A percentile compares a stretch with the other conserved stretches of the same genome.
phyloP scores from a whole-genome alignment of 2,113 vertebrate species.

The Strix aluco region DNA sequence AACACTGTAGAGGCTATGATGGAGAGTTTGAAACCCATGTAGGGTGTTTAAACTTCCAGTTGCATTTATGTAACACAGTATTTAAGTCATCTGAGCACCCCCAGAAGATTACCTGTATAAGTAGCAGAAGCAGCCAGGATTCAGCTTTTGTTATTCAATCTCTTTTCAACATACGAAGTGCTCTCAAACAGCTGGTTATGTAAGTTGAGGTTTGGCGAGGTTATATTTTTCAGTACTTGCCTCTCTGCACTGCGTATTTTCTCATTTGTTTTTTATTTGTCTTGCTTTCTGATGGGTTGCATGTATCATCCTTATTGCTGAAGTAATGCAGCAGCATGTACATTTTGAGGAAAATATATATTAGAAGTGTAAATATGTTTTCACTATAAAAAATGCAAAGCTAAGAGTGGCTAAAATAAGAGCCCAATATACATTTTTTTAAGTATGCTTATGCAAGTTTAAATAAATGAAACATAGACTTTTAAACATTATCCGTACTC shows the following conservation, averaged over 20 bases:
- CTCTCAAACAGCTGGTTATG: background rate
- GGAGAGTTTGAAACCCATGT: background rate
- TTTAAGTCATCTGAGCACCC: background rate
- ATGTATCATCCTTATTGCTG: background rate
- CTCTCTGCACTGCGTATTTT: background rate
- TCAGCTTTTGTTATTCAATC: background rate
- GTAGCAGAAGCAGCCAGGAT: slow-evolving; percentile 1
- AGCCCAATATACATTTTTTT: background rate
- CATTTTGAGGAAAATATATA: background rate
- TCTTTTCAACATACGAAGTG: background rate
- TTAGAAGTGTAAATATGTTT: background rate
- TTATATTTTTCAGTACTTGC: background rate
- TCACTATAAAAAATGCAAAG: background rate
- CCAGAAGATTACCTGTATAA: background rate
- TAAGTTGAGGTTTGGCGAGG: background rate
- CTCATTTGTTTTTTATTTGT: background rate
- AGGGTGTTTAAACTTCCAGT: background rate
- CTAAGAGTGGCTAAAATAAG: background rate
- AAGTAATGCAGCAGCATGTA: background rate
- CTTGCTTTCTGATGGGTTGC: background rate
- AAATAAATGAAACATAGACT: background rate
- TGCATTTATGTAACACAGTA: background rate
- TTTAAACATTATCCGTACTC: background rate
- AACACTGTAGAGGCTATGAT: background rate
- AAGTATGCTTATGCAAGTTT: background rate